Evolutionary conservation across 2,888 invertebrate genomes (phyloP).

Genomic region (Orthonychiurus folsomi): DNA sequence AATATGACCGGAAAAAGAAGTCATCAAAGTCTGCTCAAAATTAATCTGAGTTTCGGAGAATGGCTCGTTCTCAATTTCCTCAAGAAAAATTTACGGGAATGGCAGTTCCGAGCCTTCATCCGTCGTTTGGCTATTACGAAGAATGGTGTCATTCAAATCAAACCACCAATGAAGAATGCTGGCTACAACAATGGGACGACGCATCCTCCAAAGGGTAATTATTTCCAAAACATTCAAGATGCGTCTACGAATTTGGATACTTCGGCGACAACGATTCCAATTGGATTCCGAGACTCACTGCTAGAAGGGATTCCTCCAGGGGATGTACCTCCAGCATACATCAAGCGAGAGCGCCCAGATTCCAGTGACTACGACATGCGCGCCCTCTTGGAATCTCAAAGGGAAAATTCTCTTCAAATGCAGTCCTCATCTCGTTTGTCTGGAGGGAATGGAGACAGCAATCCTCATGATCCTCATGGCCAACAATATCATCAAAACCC

Average conservation of each 20-base stretch:
- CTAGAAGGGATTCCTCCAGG: background rate
- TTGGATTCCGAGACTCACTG: background rate
- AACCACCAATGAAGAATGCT: background rate
- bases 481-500: background rate
- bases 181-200: background rate
- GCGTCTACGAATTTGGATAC: background rate
- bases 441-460: background rate
- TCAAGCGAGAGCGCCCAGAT: background rate
- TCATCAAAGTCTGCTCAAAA: conserved; percentile 13
- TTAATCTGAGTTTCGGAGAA: conserved; percentile 20
- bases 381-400: background rate
- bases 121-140: conserved; percentile 18
- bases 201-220: background rate
- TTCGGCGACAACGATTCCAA: background rate
- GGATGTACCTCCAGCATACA: background rate
- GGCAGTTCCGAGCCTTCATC: conserved; percentile 20
- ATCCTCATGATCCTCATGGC: background rate
- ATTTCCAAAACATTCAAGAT: background rate
- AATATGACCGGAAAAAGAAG: conserved; percentile 5
- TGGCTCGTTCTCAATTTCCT: conserved; percentile 21
- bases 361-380: background rate
- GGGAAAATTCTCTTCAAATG: background rate
- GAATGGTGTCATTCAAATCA: conserved; percentile 20
- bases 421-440: background rate
- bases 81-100: conserved; percentile 17